Base-by-base conservation (phyloP, 2,888 invertebrate species). In the Hydroisotoma schaefferi region DNA sequence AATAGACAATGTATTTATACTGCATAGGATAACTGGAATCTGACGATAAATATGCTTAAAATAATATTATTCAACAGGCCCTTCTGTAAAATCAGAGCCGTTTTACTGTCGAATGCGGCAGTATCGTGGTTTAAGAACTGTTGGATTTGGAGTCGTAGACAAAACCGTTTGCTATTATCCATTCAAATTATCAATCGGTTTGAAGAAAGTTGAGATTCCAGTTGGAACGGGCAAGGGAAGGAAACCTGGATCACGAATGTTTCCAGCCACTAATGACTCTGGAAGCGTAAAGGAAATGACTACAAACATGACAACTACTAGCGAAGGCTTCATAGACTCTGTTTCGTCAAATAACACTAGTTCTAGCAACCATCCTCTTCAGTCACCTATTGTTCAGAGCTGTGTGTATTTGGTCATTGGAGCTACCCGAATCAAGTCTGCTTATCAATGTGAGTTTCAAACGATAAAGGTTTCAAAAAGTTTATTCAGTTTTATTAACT, bases 381-480 rank as follows among this genome's bases (percentile, higher is more conserved):
- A n/a, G n/a, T n/a, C n/a, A n/a, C n/a, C 23, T 3, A 25, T 12
- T 46, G 25, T 46, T 4, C 46, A 23, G 5, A 46, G 46, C 23
- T 10, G 61, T 0, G 61, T 71, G 8, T 73, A 73, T 67, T 76
- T 87, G 27, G 82, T 89, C 43, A 83, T 90, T 61, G 84, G 85
- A 56, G 90, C 90, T 1, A 83, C 84, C 2, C 85, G 86, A 0
- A 83, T 90, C 28, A 81, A 80, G 70, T 86, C 90, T 8, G 85
- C 87, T 15, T 93, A 88, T 75, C 86, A 84, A 83, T 82, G 92
- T 91, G 79, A 78, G 78, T 70, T 8, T 15, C 26, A 5, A n/a
- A n/a, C n/a, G n/a, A n/a, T n/a, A n/a, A n/a, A n/a, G n/a, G n/a
- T 20, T 23, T 25, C 6, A n/a, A 18, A 5, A 22, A 25, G 25